Conservation (phyloP, 2,888 invertebrate species). For the Siphonodentalium dalli region DNA sequence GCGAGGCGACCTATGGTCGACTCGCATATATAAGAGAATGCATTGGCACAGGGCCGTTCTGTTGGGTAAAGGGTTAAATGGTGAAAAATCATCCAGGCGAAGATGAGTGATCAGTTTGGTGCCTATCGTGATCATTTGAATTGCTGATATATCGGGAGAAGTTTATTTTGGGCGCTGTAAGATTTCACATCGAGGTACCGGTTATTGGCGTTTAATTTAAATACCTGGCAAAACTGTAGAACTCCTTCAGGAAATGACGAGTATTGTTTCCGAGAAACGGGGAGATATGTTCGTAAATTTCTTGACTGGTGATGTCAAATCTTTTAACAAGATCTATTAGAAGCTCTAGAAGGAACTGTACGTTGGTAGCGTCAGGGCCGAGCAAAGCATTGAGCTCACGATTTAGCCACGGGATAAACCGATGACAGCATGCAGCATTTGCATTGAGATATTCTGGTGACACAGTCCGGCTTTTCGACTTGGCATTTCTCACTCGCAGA, state of each 20-base stretch:
- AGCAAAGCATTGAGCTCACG: constrained; percentile 83
- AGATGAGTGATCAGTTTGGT: too few relatives aligned
- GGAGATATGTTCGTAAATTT: constrained; percentile 76
- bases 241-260: constrained; percentile 88
- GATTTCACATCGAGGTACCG: too few relatives aligned
- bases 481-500: constrained; percentile 68
- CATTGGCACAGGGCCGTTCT: too few relatives aligned
- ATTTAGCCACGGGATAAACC: constrained; percentile 87
- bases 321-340: constrained; percentile 74
- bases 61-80: too few relatives aligned
- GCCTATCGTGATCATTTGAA: too few relatives aligned
- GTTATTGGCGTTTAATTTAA: too few relatives aligned
- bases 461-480: constrained; percentile 37
- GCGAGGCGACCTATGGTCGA: too few relatives aligned
- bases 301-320: constrained; percentile 64
- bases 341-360: constrained; percentile 72
- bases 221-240: constrained; percentile 85
- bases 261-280: constrained; percentile 77
- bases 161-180: too few relatives aligned
- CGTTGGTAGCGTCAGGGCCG: constrained; percentile 47
- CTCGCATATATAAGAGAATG: too few relatives aligned
- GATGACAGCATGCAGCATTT: constrained; percentile 81
- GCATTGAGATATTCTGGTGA: constrained; percentile 58
- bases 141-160: too few relatives aligned
- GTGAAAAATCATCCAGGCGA: too few relatives aligned